Evolutionary conservation across 1,140 invertebrate species (phyloP).

Genomic region (Drosophila sproati): DNA sequence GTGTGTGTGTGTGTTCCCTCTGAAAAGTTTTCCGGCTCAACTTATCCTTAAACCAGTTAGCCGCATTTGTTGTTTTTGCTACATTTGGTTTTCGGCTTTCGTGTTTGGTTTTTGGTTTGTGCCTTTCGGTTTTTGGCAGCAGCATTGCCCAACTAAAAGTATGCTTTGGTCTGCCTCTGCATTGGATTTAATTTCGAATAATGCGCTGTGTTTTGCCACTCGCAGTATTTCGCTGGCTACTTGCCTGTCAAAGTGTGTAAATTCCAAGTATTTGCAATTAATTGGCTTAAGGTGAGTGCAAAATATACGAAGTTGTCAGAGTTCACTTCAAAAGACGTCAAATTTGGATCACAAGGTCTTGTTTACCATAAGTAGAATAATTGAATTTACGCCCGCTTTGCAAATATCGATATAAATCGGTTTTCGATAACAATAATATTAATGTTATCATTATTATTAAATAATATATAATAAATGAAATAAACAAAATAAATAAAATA

Average conservation of each 20-base stretch:
- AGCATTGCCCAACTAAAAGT: conserved; percentile 26
- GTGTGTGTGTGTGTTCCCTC: neutral
- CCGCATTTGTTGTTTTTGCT: conserved; percentile 35
- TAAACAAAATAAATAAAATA: no score
- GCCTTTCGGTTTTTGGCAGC: conserved; percentile 17
- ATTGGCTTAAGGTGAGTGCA: neutral
- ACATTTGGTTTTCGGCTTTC: conserved; percentile 7
- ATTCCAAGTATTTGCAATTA: conserved; percentile 5
- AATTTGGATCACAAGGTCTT: neutral
- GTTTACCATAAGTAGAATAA: no score
- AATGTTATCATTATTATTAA: no score
- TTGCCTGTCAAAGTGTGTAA: neutral
- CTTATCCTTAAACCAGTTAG: conserved; percentile 26
- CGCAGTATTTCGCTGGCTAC: conserved; percentile 19
- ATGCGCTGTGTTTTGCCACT: conserved; percentile 36
- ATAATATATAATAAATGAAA: no score
- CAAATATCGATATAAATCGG: no score
- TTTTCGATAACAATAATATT: no score
- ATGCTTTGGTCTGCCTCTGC: conserved; percentile 28
- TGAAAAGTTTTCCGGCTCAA: conserved; percentile 40
- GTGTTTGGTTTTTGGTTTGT: conserved; percentile 15
- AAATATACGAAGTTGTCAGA: conserved; percentile 1
- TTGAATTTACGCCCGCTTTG: no score
- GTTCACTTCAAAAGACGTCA: neutral
- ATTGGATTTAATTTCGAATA: conserved; percentile 47